These are phyloP conservation scores for Drosophila aff. DNA, from an alignment of 1,140 invertebrate species.

Conservation along the genomic window DNA sequence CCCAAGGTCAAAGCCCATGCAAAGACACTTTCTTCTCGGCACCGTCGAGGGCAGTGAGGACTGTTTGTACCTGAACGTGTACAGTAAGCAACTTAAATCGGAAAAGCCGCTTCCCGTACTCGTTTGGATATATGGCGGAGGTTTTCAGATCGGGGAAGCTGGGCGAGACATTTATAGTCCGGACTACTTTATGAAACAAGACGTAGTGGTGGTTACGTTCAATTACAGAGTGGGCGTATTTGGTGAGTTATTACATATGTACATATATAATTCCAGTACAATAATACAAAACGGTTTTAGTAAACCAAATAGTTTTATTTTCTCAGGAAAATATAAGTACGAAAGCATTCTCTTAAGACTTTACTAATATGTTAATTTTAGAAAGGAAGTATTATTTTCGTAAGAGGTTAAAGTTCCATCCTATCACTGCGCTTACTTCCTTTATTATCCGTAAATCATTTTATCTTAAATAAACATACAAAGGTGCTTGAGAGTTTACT, in stretches of 20 bases:
- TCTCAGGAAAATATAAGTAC: too few relatives aligned
- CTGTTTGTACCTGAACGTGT: constrained; percentile 80
- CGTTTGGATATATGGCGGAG: constrained; percentile 90
- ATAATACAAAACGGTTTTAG: not conserved
- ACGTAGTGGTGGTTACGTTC: constrained; percentile 88
- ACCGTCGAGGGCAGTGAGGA: constrained; percentile 68
- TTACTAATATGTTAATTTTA: too few relatives aligned
- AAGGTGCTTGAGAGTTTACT: not conserved
- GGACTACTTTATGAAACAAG: constrained; percentile 87
- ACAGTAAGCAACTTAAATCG: constrained; percentile 58
- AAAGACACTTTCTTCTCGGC: constrained; percentile 56
- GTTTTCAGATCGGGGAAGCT: constrained; percentile 86
- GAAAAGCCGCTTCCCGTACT: constrained; percentile 87
- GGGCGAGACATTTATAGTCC: constrained; percentile 86
- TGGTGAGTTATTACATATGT: constrained; percentile 64
- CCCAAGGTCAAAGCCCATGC: constrained; percentile 58
- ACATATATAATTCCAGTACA: too few relatives aligned
- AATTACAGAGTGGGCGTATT: constrained; percentile 89
- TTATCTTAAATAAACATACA: not conserved
- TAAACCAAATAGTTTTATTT: too few relatives aligned
- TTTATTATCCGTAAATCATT: not conserved
- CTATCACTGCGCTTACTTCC: not conserved
- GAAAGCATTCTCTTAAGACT: too few relatives aligned
- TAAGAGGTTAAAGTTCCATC: not conserved
- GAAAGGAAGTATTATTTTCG: not conserved